phyloP scores from a whole-genome alignment of 2,113 vertebrate species.

The Eulacestoma nigropectus region DNA sequence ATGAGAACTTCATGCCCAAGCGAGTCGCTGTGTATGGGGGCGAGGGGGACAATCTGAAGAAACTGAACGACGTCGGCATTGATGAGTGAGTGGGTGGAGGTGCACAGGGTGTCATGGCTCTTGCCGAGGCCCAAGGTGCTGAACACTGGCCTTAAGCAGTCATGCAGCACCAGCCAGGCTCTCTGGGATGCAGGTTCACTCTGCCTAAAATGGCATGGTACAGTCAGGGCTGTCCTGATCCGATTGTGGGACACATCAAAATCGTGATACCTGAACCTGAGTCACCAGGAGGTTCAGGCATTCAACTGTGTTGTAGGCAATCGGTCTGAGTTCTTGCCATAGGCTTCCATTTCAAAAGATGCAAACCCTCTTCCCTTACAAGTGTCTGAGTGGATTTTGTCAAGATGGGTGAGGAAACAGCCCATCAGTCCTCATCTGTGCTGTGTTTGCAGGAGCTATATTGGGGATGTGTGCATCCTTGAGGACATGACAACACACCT shows the following conservation, averaged over 20 bases:
- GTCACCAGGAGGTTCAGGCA: neutral
- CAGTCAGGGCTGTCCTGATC: neutral
- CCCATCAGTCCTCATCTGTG: neutral
- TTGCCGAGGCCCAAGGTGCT: neutral
- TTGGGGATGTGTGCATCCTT: conserved; percentile 92
- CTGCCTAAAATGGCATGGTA: neutral
- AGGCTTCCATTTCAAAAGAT: neutral
- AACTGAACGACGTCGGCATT: conserved; percentile 87
- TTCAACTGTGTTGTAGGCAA: neutral
- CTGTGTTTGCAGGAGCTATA: conserved; percentile 81
- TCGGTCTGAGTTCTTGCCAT: neutral
- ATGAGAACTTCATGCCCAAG: conserved; percentile 98
- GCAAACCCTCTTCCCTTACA: neutral
- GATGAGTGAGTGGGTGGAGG: conserved; percentile 83
- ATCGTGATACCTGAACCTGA: neutral
- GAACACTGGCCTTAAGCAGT: neutral
- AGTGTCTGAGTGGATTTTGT: neutral
- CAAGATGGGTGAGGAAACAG: neutral
- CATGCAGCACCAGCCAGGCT: neutral
- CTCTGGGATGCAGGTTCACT: neutral
- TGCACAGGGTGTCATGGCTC: neutral
- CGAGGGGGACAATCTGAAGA: conserved; percentile 90
- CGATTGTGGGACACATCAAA: fast-evolving
- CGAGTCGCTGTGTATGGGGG: conserved; percentile 87
- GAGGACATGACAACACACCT: conserved; percentile 93